These are phyloP conservation scores for Amphimallon solstitiale DNA, from an alignment of 2,888 invertebrate genomes.

Conservation along the genomic window DNA sequence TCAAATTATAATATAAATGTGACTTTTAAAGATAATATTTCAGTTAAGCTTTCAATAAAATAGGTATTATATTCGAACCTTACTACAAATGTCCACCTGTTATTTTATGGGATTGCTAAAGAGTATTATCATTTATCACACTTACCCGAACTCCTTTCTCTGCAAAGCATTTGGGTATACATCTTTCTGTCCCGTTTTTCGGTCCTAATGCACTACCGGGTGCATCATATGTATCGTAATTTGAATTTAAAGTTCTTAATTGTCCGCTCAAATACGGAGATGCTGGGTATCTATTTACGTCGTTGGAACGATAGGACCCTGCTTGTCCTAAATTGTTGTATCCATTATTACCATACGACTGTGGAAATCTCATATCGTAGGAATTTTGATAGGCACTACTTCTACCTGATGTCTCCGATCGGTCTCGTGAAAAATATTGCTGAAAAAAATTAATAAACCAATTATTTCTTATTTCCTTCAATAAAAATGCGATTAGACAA, in stretches of 20 bases:
- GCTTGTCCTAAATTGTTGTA: slow-evolving; percentile 18
- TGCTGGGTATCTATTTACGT: slow-evolving; percentile 50
- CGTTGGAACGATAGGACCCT: slow-evolving; percentile 23
- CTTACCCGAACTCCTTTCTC: slow-evolving; percentile 85
- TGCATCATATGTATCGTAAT: slow-evolving; percentile 64
- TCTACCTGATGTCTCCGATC: slow-evolving; percentile 40
- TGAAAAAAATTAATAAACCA: slow-evolving; percentile 47
- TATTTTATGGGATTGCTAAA: too few species aligned
- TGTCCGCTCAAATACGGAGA: slow-evolving; percentile 55
- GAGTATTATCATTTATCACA: slow-evolving; percentile 32
- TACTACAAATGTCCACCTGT: too few species aligned
- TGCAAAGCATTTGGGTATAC: slow-evolving; percentile 87
- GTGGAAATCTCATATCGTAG: not conserved
- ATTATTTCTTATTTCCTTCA: slow-evolving; percentile 20
- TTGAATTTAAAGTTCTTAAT: slow-evolving; percentile 64
- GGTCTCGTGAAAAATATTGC: slow-evolving; percentile 55
- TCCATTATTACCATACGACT: slow-evolving; percentile 2
- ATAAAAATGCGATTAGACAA: too few species aligned
- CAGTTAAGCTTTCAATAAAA: too few species aligned
- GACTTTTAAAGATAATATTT: too few species aligned
- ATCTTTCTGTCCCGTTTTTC: slow-evolving; percentile 70
- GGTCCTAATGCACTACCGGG: slow-evolving; percentile 62
- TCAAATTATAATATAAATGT: too few species aligned
- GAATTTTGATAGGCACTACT: not conserved
- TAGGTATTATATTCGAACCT: too few species aligned